Evolutionary conservation across 2,113 vertebrate genomes (phyloP), one percentile per base, ranked within the genome.

Genomic region (Dolichallabes microphthalmus): DNA sequence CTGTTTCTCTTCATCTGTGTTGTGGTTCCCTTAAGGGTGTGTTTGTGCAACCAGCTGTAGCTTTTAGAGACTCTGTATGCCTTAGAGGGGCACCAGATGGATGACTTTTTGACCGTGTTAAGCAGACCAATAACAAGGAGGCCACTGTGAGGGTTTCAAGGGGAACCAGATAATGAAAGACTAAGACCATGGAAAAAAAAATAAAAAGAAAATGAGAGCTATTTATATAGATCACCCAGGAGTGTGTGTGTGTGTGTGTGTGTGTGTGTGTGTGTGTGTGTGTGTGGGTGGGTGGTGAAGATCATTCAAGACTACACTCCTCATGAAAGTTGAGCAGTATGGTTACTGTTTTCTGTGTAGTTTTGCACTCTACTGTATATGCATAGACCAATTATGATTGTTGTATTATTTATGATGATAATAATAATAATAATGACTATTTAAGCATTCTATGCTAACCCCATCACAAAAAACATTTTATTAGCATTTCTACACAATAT

Each of bases 11-110:
- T 73, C 20, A 13, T 61, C 25, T 7, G n/a, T 74, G 85, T 14
- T 68, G 79, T 86, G 75, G 85, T 86, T 4, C 17, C 57, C 58
- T 69, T 15, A 32, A 45, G 85, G 22, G 55, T 27, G 39, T 45
- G 39, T 58, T 55, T 60, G 58, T 17, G 13, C 74, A 69, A 85
- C 30, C 83, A 85, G 83, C 83, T 85, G 83, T 55, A 75, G 61
- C 52, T 13, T 68, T 66, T 85, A n/a, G 75, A 79, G 83, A 58
- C 75, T 79, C 75, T 13, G 12, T 79, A 63, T 58, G 83, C 63
- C 75, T 79, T 55, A 19, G 17, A 85, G 83, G 30, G 32, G 63
- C 61, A 79, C 50, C 83, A 71, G 75, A 79, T 58, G 75, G 75
- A 68, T 9, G 75, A 27, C 50, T 85, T 68, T 69, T 50, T 19